phyloP scores from a whole-genome alignment of 2,888 invertebrate genomes.

The Heliothis peltigera region DNA sequence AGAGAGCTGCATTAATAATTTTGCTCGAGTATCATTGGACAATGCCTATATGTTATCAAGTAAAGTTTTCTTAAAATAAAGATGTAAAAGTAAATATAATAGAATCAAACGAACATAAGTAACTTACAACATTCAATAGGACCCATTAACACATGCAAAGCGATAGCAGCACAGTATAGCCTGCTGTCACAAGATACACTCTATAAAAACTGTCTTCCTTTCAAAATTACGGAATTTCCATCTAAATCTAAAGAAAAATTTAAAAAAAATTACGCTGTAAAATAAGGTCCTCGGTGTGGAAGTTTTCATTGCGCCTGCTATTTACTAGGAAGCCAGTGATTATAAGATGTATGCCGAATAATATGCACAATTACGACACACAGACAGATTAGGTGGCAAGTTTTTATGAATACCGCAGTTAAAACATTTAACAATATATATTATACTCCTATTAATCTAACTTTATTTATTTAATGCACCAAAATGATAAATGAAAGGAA shows the following conservation, averaged over 20 bases:
- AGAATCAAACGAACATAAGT: not conserved
- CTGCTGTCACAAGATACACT: conserved; percentile 38
- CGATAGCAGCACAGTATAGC: conserved; percentile 36
- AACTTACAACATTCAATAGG: conserved; percentile 1
- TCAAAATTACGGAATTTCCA: not conserved
- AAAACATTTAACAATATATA: no score
- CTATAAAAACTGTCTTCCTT: conserved; percentile 37
- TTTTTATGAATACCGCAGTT: no score
- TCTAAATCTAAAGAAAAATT: no score
- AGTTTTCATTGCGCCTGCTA: conserved; percentile 39
- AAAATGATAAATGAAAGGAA: not conserved
- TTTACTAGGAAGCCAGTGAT: conserved; percentile 52
- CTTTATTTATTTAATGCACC: not conserved
- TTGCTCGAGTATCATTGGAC: no score
- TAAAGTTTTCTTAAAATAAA: not conserved
- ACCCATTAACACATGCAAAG: conserved; percentile 55
- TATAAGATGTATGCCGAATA: conserved; percentile 46
- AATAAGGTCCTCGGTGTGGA: no score
- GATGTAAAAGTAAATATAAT: not conserved
- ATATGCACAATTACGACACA: conserved; percentile 53
- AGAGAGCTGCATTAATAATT: no score
- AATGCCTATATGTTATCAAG: not conserved
- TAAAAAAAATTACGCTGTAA: no score
- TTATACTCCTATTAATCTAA: no score
- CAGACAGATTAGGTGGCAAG: conserved; percentile 37